phyloP scores from a whole-genome alignment of 1,140 invertebrate genomes.

The Drosophila burlai region DNA sequence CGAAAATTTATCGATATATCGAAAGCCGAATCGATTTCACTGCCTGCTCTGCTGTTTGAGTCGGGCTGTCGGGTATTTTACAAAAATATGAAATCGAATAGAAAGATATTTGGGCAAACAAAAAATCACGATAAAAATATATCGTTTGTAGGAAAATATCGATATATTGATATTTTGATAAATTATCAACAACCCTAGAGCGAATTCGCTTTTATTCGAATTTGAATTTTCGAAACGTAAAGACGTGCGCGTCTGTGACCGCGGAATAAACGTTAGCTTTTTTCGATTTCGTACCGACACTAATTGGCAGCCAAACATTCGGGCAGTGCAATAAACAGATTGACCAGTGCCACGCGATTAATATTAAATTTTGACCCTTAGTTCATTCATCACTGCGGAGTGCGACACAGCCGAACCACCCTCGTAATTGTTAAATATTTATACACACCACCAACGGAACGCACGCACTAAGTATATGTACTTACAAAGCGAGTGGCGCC shows the following conservation, averaged over 20 bases:
- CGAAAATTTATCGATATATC: too few species aligned
- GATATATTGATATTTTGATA: too few species aligned
- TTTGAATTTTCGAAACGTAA: slow-evolving; percentile 7
- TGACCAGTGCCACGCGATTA: slow-evolving; percentile 1
- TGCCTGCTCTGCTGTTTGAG: too few species aligned
- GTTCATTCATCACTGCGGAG: background rate
- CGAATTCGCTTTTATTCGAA: slow-evolving; percentile 2
- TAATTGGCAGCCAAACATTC: slow-evolving; percentile 9
- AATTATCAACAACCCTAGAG: too few species aligned
- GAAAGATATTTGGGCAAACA: too few species aligned
- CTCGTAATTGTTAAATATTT: slow-evolving; percentile 60
- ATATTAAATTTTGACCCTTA: background rate
- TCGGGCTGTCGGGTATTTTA: too few species aligned
- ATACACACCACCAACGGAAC: slow-evolving; percentile 53
- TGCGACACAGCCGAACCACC: slow-evolving; percentile 21
- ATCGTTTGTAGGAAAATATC: too few species aligned
- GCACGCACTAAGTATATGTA: slow-evolving; percentile 19
- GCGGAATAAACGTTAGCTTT: slow-evolving; percentile 1
- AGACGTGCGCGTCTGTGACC: background rate
- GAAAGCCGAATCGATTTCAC: too few species aligned
- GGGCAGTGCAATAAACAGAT: slow-evolving; percentile 8
- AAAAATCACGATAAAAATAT: too few species aligned
- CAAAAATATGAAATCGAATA: too few species aligned
- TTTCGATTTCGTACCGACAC: slow-evolving; percentile 11
- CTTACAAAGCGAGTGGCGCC: slow-evolving; percentile 58